Base-by-base conservation (phyloP, 2,888 invertebrate species). In the Acronicta leporina region DNA sequence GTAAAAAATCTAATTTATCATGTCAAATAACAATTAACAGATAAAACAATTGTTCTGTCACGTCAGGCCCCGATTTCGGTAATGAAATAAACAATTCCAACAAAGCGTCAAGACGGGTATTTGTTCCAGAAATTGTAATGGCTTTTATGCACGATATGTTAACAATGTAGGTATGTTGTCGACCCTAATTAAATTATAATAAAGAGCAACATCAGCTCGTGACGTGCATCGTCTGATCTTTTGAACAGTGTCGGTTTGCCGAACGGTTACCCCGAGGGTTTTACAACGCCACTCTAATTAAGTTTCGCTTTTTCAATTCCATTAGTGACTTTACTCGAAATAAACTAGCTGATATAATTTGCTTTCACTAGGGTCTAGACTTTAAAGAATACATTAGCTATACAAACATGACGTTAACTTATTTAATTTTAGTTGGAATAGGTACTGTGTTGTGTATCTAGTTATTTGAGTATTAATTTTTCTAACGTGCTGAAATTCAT, bases 291-390 rank as follows among this genome's bases (percentile, higher is more conserved):
- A 47, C 43, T 38, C 27, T 48, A 64, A 58, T 68, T 64, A 71
- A 42, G 14, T 57, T 71, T 27, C 27, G 40, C 53, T 59, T 55
- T 65, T 68, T 46, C 48, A 48, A 51, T 71, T 58, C 27, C n/a
- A 20, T 51, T 16, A 10, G 33, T 20, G 44, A 47, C 45, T 58
- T 44, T 45, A 40, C 16, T 20, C 14, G 16, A 5, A 43, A 20
- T 46, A 64, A 54, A 63, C 27, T 5, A 42, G 30, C 30, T 20
- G 10, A 8, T 16, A 15, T 65, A 54, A 44, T 44, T 42, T 38
- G 5, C n/a, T 30, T 27, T 15, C 33, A 47, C 30, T 20, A 1
- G 42, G 13, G 48, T 48, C 30, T 16, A 15, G 11, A 43, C 43
- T 35, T 5, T 13, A 43, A 27, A 43, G 14, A 48, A 35, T 43